Percentiles rank a stretch among this genome's conserved stretches.
Evolutionary conservation across 1,140 invertebrate species (phyloP).

Genomic region (Spodoptera frugiperda): DNA sequence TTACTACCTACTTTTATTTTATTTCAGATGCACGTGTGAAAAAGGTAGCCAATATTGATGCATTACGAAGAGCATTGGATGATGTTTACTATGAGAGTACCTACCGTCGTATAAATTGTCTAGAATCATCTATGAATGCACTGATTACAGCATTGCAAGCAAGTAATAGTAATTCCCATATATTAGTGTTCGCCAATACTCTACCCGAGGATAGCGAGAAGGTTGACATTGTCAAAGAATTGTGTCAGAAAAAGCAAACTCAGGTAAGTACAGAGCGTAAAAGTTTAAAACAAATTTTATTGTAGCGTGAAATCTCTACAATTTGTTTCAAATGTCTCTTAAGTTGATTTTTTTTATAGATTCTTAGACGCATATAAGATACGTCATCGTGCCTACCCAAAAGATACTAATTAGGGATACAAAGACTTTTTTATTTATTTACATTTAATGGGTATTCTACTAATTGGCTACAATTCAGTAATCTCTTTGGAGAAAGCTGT

Average conservation of each 20-base stretch:
- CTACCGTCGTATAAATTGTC: conserved; percentile 85
- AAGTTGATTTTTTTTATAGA: too few relatives aligned
- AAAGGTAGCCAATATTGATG: background rate
- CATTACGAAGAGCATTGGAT: background rate
- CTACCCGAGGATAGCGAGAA: conserved; percentile 75
- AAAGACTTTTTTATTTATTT: too few relatives aligned
- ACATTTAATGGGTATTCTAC: too few relatives aligned
- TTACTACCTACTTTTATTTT: background rate
- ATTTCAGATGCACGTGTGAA: conserved; percentile 1
- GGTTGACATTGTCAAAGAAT: background rate
- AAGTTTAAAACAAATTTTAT: too few relatives aligned
- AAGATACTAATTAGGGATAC: too few relatives aligned
- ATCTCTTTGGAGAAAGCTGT: too few relatives aligned
- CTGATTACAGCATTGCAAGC: conserved; percentile 87
- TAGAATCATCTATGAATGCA: conserved; percentile 88
- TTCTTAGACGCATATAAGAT: too few relatives aligned
- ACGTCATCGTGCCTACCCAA: too few relatives aligned
- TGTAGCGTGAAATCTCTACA: too few relatives aligned
- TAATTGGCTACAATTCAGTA: too few relatives aligned
- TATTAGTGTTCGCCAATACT: conserved; percentile 91
- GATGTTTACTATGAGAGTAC: background rate
- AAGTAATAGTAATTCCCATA: conserved; percentile 88
- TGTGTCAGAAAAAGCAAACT: conserved; percentile 39
- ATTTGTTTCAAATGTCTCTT: too few relatives aligned
- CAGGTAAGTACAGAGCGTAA: conserved; percentile 9